Evolutionary conservation across 2,888 invertebrate species (phyloP).

Genomic region (Girardia tigrina): DNA sequence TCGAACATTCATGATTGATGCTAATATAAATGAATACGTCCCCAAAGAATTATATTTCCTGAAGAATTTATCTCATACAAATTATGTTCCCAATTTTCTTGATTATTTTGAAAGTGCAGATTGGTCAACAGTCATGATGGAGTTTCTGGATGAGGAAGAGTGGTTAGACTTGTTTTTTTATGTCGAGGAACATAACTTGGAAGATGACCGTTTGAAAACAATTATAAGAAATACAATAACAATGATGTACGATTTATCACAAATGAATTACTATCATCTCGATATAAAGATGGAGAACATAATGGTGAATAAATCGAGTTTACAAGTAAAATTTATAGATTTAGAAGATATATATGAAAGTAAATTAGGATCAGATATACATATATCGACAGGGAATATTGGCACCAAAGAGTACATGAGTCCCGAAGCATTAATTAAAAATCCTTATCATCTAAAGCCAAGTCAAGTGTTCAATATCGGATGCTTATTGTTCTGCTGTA

Average conservation of each 20-base stretch:
- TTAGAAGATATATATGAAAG: not conserved
- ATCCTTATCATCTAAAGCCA: not conserved
- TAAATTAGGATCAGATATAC: not conserved
- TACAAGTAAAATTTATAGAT: not conserved
- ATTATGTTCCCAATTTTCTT: not conserved
- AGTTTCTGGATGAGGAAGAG: not conserved
- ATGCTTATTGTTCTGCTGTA: not conserved
- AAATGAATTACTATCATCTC: not conserved
- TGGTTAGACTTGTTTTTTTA: not conserved
- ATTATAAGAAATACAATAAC: not conserved
- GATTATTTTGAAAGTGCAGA: not conserved
- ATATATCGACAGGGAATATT: not conserved
- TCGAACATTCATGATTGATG: not conserved
- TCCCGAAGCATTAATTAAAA: not conserved
- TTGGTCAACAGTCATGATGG: not conserved
- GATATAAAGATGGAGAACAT: not conserved
- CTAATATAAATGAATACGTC: not conserved
- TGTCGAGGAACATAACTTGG: not conserved
- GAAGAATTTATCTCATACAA: not conserved
- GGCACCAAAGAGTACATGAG: not conserved
- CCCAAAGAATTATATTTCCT: not conserved
- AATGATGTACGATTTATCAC: not conserved
- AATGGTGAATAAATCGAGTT: not conserved
- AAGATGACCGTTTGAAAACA: not conserved
- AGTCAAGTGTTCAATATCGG: conserved; percentile 17